Base-by-base conservation (phyloP, 2,113 vertebrate species). In the Hydrochoerus hydrochaeris region DNA sequence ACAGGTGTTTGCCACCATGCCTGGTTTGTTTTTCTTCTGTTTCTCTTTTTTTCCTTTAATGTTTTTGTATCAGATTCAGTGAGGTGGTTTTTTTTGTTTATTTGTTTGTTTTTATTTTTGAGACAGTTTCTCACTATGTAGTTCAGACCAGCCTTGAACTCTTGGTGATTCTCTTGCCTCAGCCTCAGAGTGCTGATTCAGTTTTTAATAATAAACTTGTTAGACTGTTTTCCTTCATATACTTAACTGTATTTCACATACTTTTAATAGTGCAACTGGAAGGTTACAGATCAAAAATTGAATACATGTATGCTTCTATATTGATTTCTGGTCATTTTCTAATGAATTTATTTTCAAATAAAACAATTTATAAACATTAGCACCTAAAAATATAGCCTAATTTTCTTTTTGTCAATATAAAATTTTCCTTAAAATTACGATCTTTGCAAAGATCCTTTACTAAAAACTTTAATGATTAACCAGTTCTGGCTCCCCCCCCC, bases 351-450 rank as follows among this genome's bases (percentile, higher is more conserved):
- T 28, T 93, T 95, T 95, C 41, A 93, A 67, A 46, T 90, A 85
- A 91, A 65, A 58, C 91, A 58, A 22, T 92, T 67, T 67, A 69
- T 86, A 94, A 96, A 49, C 41, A 71, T 58, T 88, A 26, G 26
- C 44, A 60, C 26, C 19, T 88, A 49, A 41, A 44, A 60, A 19
- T 84, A 63, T 46, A 80, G 77, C 7, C 65, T 80, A 75, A 32
- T 62, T 46, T 62, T 96, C 10, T 89, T 91, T 88, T 62, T 20
- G 28, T 89, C 60, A 75, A 0, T 67, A 46, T 89, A 49, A 28
- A 69, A 88, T 87, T 95, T 85, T 94, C 58, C 49, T 91, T 89
- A 82, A 88, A 90, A 85, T 88, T 82, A 32, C 28, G n/a, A 73
- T 30, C 8, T 69, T 89, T 46, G 26, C 22, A 87, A 71, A 85